These are phyloP conservation scores for Blennius ocellaris DNA, from an alignment of 2,113 vertebrate genomes.

Conservation along the genomic window DNA sequence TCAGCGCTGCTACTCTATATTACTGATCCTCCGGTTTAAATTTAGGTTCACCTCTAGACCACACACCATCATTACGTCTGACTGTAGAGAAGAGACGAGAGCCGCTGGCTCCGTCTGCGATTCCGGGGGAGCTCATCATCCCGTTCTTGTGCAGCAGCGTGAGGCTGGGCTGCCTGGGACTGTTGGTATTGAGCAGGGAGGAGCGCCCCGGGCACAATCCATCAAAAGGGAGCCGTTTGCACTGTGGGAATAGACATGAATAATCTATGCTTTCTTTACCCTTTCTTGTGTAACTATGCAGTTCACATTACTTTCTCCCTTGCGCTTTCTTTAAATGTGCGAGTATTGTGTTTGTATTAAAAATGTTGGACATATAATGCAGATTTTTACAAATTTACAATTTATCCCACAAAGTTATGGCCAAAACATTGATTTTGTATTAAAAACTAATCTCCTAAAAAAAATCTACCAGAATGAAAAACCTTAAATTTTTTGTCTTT, in stretches of 20 bases:
- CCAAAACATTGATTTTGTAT: not conserved
- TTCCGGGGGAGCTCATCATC: constrained; percentile 72
- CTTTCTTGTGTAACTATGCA: constrained; percentile 61
- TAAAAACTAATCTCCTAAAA: no score
- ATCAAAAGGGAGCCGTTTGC: constrained; percentile 79
- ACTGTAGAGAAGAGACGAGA: constrained; percentile 46
- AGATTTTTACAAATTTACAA: constrained; percentile 3
- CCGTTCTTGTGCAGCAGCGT: constrained; percentile 44
- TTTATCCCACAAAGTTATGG: not conserved
- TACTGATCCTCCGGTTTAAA: constrained; percentile 60
- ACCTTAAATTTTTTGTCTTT: no score
- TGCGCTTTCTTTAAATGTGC: constrained; percentile 54
- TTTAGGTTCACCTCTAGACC: constrained; percentile 72
- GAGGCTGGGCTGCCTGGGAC: constrained; percentile 62
- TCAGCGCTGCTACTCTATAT: constrained; percentile 36
- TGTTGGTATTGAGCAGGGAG: constrained; percentile 79
- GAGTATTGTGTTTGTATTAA: constrained; percentile 35
- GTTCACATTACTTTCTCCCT: constrained; percentile 52
- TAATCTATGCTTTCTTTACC: constrained; percentile 82
- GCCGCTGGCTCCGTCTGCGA: constrained; percentile 71
- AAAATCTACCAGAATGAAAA: no score
- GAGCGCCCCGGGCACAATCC: constrained; percentile 76
- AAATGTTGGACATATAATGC: constrained; percentile 6
- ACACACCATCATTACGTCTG: constrained; percentile 68
- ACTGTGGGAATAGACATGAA: constrained; percentile 81